Conservation (phyloP, 2,113 vertebrate genomes). For the Prunella fulvescens region DNA sequence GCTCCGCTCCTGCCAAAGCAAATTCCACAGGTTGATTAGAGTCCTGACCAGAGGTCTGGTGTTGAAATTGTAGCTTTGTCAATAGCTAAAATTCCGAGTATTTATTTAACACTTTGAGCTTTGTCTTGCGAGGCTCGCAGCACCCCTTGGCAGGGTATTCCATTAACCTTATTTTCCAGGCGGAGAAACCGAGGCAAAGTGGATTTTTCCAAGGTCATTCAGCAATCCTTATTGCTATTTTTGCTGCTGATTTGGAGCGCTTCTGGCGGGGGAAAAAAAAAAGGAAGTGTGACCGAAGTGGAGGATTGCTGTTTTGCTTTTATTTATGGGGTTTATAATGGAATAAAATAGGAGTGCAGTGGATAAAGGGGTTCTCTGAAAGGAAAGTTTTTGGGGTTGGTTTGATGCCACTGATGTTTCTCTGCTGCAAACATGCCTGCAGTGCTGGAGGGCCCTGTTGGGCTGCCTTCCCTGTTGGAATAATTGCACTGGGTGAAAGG, state of each 20-base stretch:
- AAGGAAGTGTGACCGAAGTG: background rate
- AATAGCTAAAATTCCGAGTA: background rate
- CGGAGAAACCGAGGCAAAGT: background rate
- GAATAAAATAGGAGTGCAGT: background rate
- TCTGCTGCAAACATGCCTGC: background rate
- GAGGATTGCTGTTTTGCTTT: background rate
- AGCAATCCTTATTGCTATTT: background rate
- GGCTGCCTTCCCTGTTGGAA: background rate
- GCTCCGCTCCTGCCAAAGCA: background rate
- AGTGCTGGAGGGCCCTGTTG: background rate
- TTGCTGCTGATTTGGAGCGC: background rate
- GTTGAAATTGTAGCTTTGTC: background rate
- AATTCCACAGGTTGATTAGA: slow-evolving; percentile 37
- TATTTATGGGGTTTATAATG: background rate
- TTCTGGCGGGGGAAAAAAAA: background rate
- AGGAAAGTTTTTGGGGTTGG: background rate
- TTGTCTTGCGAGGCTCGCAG: background rate
- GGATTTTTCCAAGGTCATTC: slow-evolving; percentile 32
- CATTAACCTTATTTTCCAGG: slow-evolving; percentile 17
- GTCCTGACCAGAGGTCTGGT: background rate
- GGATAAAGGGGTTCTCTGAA: background rate
- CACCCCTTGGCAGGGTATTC: background rate
- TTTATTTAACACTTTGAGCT: background rate
- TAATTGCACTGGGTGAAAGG: slow-evolving; percentile 26
- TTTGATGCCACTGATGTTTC: background rate